Evolutionary conservation across 2,888 invertebrate genomes (phyloP).

Genomic region (Acrocyrtus sp.): DNA sequence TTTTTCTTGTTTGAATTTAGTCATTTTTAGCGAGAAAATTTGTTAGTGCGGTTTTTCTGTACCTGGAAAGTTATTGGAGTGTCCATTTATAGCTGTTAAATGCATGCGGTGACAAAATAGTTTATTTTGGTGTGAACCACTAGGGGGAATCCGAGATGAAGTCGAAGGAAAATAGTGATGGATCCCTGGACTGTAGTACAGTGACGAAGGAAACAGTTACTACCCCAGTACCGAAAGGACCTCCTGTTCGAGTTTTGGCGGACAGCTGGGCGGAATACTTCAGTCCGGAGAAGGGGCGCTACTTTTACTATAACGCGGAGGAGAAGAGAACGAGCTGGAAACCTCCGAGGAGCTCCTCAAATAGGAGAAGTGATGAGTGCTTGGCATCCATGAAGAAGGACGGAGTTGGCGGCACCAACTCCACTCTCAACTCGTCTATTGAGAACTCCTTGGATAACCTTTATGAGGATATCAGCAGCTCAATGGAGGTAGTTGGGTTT

Average conservation of each 20-base stretch:
- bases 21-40: too few relatives aligned
- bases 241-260: constrained; percentile 50
- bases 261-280: constrained; percentile 62
- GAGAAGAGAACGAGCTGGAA: constrained; percentile 61
- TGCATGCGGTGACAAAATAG: too few relatives aligned
- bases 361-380: constrained; percentile 55
- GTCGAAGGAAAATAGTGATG: constrained; percentile 48
- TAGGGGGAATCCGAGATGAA: constrained; percentile 37
- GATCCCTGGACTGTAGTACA: constrained; percentile 35
- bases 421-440: constrained; percentile 54
- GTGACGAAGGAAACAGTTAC: constrained; percentile 8
- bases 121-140: too few relatives aligned
- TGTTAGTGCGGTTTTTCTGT: too few relatives aligned
- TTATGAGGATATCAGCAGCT: constrained; percentile 36
- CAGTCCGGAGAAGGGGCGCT: constrained; percentile 48
- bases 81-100: too few relatives aligned
- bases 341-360: constrained; percentile 59
- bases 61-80: too few relatives aligned
- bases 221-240: constrained; percentile 36
- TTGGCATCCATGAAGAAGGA: constrained; percentile 38
- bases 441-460: constrained; percentile 57
- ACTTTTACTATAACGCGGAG: constrained; percentile 61
- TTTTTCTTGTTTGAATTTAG: too few relatives aligned
- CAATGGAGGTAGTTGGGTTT: constrained; percentile 21
- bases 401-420: constrained; percentile 54